phyloP scores from a whole-genome alignment of 1,140 invertebrate species.

The Sinonovacula constricta region DNA sequence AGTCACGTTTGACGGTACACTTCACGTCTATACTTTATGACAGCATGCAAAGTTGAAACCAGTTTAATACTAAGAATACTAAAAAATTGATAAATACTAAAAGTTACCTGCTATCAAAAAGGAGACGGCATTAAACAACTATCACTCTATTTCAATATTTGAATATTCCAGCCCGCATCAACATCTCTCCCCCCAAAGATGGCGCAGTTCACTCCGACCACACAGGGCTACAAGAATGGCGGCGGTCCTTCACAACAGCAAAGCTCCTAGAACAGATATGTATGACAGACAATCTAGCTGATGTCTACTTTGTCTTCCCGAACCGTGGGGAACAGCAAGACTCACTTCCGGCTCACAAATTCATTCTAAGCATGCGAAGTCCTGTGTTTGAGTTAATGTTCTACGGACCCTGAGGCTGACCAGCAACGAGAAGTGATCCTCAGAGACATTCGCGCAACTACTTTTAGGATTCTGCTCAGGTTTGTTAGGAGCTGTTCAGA shows the following conservation, averaged over 20 bases:
- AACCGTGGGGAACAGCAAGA: constrained; percentile 38
- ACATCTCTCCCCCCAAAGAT: too few relatives aligned
- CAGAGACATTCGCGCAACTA: constrained; percentile 34
- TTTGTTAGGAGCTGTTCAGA: background rate
- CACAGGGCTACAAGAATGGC: constrained; percentile 27
- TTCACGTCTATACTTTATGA: too few relatives aligned
- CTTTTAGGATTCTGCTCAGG: constrained; percentile 36
- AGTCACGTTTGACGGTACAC: too few relatives aligned
- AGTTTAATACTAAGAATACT: too few relatives aligned
- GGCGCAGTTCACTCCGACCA: too few relatives aligned
- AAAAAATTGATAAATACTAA: too few relatives aligned
- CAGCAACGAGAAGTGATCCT: constrained; percentile 38
- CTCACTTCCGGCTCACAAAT: constrained; percentile 48
- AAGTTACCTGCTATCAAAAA: too few relatives aligned
- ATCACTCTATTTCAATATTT: too few relatives aligned
- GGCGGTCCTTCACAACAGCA: constrained; percentile 17
- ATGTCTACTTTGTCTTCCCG: constrained; percentile 47
- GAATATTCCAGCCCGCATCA: too few relatives aligned
- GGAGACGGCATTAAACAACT: too few relatives aligned
- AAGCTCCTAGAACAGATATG: constrained; percentile 36
- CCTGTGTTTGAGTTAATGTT: constrained; percentile 42
- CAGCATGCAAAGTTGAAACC: too few relatives aligned
- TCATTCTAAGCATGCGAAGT: constrained; percentile 43
- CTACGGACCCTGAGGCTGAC: constrained; percentile 26
- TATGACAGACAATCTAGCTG: constrained; percentile 46